phyloP scores from a whole-genome alignment of 2,797 vertebrate genomes.

The Rhyacichthys aspro region DNA sequence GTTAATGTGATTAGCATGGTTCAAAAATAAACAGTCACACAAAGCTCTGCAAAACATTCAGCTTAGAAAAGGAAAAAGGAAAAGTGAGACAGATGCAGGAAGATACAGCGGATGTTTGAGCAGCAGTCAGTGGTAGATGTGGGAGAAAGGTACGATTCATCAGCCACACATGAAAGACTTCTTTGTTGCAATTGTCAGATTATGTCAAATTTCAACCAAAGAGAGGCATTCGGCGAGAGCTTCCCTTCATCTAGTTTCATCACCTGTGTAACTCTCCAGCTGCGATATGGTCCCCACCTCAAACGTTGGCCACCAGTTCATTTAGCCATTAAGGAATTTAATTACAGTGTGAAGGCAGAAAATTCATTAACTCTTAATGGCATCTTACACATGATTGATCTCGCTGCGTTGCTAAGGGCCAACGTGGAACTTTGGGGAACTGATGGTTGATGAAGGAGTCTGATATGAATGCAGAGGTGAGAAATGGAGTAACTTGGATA shows the following conservation, averaged over 20 bases:
- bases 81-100: conserved; percentile 23
- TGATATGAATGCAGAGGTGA: background rate
- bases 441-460: conserved; percentile 2
- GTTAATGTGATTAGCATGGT: conserved; percentile 65
- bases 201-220: conserved; percentile 10
- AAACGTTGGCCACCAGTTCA: conserved; percentile 26
- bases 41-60: conserved; percentile 34
- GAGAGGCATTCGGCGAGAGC: conserved; percentile 5
- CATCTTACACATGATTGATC: conserved; percentile 44
- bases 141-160: conserved; percentile 22
- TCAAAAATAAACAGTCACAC: conserved; percentile 59
- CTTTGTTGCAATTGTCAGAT: conserved; percentile 26
- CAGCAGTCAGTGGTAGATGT: conserved; percentile 9
- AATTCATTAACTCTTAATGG: conserved; percentile 52
- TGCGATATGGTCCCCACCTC: conserved; percentile 21
- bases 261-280: conserved; percentile 5
- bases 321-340: conserved; percentile 47
- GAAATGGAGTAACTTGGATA: background rate
- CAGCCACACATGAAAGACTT: conserved; percentile 19
- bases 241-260: conserved; percentile 13
- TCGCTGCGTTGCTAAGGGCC: conserved; percentile 25
- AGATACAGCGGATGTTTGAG: conserved; percentile 18
- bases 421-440: conserved; percentile 23
- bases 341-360: conserved; percentile 53
- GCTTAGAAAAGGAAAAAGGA: conserved; percentile 26